Conservation (phyloP, 2,113 vertebrate genomes). For the Cyphomyrus plagiostoma region DNA sequence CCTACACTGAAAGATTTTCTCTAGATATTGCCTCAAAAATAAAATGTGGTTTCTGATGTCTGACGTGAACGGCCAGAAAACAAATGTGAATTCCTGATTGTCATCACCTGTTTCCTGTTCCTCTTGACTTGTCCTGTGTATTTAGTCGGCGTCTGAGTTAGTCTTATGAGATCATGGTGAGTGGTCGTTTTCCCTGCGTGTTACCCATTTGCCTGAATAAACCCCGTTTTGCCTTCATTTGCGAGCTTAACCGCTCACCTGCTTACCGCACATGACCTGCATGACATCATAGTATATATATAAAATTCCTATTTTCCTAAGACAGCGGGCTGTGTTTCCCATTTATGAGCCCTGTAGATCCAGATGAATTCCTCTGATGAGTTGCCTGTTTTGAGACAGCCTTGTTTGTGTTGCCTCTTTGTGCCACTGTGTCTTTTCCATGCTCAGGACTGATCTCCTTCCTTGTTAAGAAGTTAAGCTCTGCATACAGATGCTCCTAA, state of each 20-base stretch:
- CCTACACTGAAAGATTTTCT: neutral
- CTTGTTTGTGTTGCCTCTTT: neutral
- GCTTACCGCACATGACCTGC: neutral
- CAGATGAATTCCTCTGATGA: constrained; percentile 21
- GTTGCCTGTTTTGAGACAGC: neutral
- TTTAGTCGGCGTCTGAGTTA: too few relatives aligned
- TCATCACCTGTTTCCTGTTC: too few relatives aligned
- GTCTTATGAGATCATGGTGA: too few relatives aligned
- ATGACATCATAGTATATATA: neutral
- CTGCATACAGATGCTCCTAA: neutral
- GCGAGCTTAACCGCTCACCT: too few relatives aligned
- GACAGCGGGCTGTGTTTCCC: neutral
- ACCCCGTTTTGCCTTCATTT: too few relatives aligned
- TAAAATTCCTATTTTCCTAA: neutral
- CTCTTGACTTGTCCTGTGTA: too few relatives aligned
- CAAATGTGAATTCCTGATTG: neutral
- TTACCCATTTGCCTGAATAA: too few relatives aligned
- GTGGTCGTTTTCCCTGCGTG: too few relatives aligned
- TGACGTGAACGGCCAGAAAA: neutral
- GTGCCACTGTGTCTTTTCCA: constrained; percentile 37
- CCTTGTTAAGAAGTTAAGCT: neutral
- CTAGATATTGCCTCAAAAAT: neutral
- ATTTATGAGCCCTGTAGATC: neutral
- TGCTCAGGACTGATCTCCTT: constrained; percentile 25
- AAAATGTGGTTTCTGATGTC: neutral